Evolutionary conservation across 2,888 invertebrate genomes (phyloP).

Genomic region (Drosophila emarginata): DNA sequence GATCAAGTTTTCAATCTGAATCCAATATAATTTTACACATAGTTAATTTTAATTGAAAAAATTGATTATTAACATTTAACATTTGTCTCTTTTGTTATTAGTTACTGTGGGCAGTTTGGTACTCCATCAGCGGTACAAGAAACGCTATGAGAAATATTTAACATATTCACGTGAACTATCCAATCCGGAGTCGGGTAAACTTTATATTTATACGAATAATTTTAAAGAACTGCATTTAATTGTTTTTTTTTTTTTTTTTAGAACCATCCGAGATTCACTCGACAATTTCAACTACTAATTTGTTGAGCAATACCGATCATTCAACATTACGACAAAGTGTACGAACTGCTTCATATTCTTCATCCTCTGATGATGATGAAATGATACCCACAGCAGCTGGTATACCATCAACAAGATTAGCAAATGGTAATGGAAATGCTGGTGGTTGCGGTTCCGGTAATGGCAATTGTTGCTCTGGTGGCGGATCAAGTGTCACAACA

Average conservation of each 20-base stretch:
- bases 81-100: conserved; percentile 59
- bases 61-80: too few species aligned
- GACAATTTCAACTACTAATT: conserved; percentile 80
- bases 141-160: conserved; percentile 87
- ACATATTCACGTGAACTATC: conserved; percentile 85
- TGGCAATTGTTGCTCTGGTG: conserved; percentile 77
- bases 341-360: conserved; percentile 77
- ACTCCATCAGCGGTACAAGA: conserved; percentile 90
- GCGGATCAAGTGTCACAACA: conserved; percentile 51
- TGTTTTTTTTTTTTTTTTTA: conserved; percentile 21
- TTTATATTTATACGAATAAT: neutral
- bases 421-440: conserved; percentile 14
- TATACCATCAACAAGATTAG: conserved; percentile 24
- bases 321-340: conserved; percentile 60
- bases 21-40: neutral
- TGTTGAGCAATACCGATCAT: conserved; percentile 71
- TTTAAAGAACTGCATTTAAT: too few species aligned
- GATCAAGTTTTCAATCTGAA: conserved; percentile 82
- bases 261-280: conserved; percentile 76
- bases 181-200: conserved; percentile 81
- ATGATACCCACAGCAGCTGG: conserved; percentile 65
- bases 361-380: conserved; percentile 81
- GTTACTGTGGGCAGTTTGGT: conserved; percentile 92
- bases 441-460: conserved; percentile 73
- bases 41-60: too few species aligned